Percentiles rank a stretch among this genome's conserved stretches.
These are phyloP conservation scores for Neostethus bicornis DNA, from an alignment of 2,797 vertebrate genomes.

Conservation along the genomic window DNA sequence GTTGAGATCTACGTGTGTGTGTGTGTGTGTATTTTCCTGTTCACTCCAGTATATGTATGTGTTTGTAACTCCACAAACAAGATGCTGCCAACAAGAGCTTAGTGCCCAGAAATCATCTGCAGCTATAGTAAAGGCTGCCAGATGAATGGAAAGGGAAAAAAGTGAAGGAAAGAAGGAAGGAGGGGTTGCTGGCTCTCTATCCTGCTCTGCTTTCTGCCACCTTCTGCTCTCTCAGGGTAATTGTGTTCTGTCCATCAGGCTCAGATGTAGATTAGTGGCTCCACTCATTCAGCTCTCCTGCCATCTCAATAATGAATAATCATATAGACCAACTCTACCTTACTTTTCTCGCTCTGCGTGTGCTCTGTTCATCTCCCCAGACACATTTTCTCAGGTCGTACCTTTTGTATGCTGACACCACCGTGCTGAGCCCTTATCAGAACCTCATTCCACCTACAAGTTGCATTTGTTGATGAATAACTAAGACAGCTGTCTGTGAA, in stretches of 20 bases:
- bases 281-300: conserved; percentile 58
- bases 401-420: conserved; percentile 24
- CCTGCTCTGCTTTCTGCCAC: conserved; percentile 31
- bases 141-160: conserved; percentile 31
- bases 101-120: conserved; percentile 73
- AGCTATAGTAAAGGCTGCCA: conserved; percentile 59
- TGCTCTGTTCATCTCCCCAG: conserved; percentile 2
- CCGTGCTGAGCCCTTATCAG: conserved; percentile 37
- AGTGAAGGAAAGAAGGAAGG: conserved; percentile 3
- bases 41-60: conserved; percentile 29
- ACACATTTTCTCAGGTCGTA: neutral
- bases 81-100: conserved; percentile 69
- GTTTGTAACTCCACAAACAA: conserved; percentile 48
- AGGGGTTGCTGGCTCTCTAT: conserved; percentile 5
- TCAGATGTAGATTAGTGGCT: conserved; percentile 68
- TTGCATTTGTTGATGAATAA: conserved; percentile 51
- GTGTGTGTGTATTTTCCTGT: conserved; percentile 5
- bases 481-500: conserved; percentile 17
- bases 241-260: conserved; percentile 75
- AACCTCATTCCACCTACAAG: conserved; percentile 7
- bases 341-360: conserved; percentile 21
- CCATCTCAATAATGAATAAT: conserved; percentile 70
- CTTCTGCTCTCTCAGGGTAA: conserved; percentile 60
- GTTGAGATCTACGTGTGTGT: conserved; percentile 34
- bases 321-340: conserved; percentile 43